These are phyloP conservation scores for Eulemur albifrons DNA, from an alignment of 2,797 vertebrate genomes.

Conservation along the genomic window DNA sequence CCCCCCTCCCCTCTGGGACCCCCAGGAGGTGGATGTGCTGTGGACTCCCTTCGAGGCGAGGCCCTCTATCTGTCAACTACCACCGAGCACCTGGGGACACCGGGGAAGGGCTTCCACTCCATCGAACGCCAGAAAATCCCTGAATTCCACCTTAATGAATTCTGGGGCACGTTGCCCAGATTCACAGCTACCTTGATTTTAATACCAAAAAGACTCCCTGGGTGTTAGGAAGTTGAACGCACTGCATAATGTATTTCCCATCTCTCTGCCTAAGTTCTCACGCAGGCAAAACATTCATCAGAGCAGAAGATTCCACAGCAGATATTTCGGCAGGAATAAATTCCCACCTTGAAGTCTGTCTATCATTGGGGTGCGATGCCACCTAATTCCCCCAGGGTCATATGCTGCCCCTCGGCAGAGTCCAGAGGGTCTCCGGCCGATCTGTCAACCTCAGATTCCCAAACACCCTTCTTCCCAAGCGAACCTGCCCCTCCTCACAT, in stretches of 20 bases:
- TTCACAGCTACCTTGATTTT: background rate
- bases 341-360: background rate
- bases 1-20: fast-evolving
- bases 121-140: background rate
- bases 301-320: background rate
- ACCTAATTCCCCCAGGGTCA: background rate
- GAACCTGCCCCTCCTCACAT: fast-evolving
- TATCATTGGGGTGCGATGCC: fast-evolving
- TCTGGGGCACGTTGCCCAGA: background rate
- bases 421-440: background rate
- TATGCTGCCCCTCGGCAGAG: fast-evolving
- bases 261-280: background rate
- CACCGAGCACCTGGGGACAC: fast-evolving
- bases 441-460: background rate
- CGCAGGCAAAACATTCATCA: background rate
- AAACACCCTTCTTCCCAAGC: fast-evolving
- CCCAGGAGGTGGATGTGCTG: fast-evolving
- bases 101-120: background rate
- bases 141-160: background rate
- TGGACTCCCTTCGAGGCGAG: background rate
- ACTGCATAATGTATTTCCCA: background rate
- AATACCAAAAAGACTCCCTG: background rate
- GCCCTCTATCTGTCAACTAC: background rate
- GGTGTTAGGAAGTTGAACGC: background rate
- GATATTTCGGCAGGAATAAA: background rate